Percentiles rank a stretch among this genome's conserved stretches.
These are phyloP conservation scores for Vireo altiloquus DNA, from an alignment of 2,113 vertebrate genomes.

Conservation along the genomic window DNA sequence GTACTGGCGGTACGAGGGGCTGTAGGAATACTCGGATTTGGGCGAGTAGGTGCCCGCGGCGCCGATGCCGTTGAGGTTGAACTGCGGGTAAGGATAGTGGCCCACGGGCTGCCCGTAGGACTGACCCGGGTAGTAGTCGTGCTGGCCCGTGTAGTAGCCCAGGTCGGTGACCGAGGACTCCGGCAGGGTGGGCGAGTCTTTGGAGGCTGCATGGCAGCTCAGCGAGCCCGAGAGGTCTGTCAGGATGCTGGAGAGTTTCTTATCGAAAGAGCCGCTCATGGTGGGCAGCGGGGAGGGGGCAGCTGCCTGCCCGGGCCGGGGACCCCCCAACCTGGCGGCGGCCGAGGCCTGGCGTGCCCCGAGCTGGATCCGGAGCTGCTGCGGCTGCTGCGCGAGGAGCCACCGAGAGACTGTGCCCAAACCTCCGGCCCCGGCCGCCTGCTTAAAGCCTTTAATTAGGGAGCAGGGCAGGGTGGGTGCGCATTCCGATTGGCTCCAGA, in stretches of 20 bases:
- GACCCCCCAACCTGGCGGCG: neutral
- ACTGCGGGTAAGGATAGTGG: constrained; percentile 90
- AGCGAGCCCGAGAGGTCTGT: constrained; percentile 93
- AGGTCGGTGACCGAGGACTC: constrained; percentile 95
- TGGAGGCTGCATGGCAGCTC: constrained; percentile 92
- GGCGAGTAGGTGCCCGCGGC: constrained; percentile 85
- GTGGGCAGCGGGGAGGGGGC: neutral
- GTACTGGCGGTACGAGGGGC: constrained; percentile 89
- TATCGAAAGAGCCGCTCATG: constrained; percentile 94
- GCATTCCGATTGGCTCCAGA: constrained; percentile 87
- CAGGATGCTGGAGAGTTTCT: constrained; percentile 93
- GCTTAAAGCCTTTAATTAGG: constrained; percentile 89
- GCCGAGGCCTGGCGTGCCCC: neutral
- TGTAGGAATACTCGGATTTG: constrained; percentile 92
- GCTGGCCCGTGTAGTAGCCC: constrained; percentile 93
- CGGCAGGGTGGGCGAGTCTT: constrained; percentile 95
- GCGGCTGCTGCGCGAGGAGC: neutral
- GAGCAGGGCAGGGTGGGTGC: constrained; percentile 80
- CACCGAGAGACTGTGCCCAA: constrained; percentile 49
- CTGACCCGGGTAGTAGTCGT: constrained; percentile 95
- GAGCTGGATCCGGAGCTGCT: neutral
- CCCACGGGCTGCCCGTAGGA: constrained; percentile 88
- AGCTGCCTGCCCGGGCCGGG: neutral
- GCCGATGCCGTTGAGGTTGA: constrained; percentile 88
- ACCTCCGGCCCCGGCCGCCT: constrained; percentile 62